Base-by-base conservation (phyloP, 1,140 invertebrate species). In the Bombus waltoni region DNA sequence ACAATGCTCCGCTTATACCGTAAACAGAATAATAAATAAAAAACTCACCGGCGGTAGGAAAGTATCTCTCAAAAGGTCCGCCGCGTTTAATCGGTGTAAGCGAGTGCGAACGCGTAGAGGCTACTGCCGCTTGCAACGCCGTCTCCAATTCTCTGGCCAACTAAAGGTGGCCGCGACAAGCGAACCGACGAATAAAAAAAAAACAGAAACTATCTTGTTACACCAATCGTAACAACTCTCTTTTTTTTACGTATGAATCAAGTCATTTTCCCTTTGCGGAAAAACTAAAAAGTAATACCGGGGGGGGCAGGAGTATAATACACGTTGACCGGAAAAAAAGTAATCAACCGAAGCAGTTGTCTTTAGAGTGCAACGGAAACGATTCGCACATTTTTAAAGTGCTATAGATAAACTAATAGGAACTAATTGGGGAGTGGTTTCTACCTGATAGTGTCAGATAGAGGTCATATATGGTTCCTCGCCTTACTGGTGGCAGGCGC, bases 371-470 rank as follows among this genome's bases (percentile, higher is more conserved):
- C 83, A 85, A 85, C 76, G 47, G 57, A 72, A 85, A 80, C 76
- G 53, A 85, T 72, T 85, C 83, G 76, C 83, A 85, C 53, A 42
- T 80, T 80, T 47, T 32, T 85, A 85, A 84, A 40, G 68, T 80
- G 83, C 83, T 85, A 79, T 85, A 80, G 53, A 85, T 72, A 92
- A 53, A 87, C 84, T 85, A 90, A 90, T 85, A 89, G 88, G 87
- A 91, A 92, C 91, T 90, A 89, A 91, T 93, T 94, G 91, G 92
- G 87, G 92, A 94, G 84, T 87, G 92, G 83, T 93, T 95, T 95
- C 95, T 96, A 98, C 97, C 97, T 98, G 97, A 97, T 95, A 97
- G 97, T 95, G 97, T 97, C 94, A 98, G 96, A 96, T 98, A 98
- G 93, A 98, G 97, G 96, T 98, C 97, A 95, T 97, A 97, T 95